Conservation (phyloP, 2,113 vertebrate species). For the Fregata magnificens region DNA sequence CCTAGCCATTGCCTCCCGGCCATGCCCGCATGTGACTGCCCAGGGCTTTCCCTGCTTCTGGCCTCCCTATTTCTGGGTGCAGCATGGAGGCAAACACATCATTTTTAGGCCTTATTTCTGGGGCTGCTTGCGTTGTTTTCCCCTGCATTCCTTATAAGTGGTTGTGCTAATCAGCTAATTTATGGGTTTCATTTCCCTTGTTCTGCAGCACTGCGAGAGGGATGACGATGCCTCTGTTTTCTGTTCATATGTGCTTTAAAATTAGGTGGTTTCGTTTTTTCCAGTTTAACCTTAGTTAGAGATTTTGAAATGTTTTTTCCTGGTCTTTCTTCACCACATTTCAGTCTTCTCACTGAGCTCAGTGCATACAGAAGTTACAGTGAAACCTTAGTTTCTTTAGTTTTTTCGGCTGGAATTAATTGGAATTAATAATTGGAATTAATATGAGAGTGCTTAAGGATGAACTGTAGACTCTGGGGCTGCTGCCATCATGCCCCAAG, state of each 20-base stretch:
- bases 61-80: background rate
- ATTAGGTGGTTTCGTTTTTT: background rate
- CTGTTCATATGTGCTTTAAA: background rate
- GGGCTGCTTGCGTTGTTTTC: background rate
- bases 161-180: background rate
- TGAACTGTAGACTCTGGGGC: background rate
- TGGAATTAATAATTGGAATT: too few relatives aligned
- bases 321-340: background rate
- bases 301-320: background rate
- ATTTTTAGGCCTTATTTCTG: background rate
- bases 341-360: background rate
- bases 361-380: background rate
- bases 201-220: background rate
- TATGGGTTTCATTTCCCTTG: background rate
- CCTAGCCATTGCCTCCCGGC: background rate
- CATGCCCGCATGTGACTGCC: rapidly evolving
- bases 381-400: background rate
- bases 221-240: background rate
- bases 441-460: background rate
- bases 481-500: background rate
- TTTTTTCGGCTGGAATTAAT: background rate
- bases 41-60: background rate
- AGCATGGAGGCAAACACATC: background rate
- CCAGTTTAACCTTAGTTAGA: background rate
- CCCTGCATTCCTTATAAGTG: background rate